A percentile compares a stretch with the other conserved stretches of the same genome.
Evolutionary conservation across 2,113 vertebrate genomes (phyloP).

Genomic region (Pollachius pollachius): DNA sequence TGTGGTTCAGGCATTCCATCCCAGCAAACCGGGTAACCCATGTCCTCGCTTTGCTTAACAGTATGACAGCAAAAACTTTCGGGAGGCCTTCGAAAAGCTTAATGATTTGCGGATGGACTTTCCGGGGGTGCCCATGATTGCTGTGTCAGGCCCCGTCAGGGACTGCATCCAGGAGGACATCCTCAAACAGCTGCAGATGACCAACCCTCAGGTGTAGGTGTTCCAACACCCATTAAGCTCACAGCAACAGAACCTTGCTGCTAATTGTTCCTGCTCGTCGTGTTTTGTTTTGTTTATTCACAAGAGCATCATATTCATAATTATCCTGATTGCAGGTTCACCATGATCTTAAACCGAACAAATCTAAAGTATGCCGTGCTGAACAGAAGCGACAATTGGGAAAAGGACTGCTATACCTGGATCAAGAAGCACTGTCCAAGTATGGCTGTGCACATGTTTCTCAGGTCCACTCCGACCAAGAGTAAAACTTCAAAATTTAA

Average conservation of each 20-base stretch:
- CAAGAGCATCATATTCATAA: too few species aligned
- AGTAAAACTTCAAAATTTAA: background rate
- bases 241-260: too few species aligned
- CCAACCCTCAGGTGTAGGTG: constrained; percentile 88
- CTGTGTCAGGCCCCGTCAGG: constrained; percentile 91
- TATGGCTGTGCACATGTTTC: constrained; percentile 69
- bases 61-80: constrained; percentile 88
- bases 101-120: constrained; percentile 86
- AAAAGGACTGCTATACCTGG: constrained; percentile 90
- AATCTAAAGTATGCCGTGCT: constrained; percentile 91
- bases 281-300: too few species aligned
- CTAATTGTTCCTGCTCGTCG: too few species aligned
- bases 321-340: constrained; percentile 79
- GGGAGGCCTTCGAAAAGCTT: constrained; percentile 90
- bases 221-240: background rate
- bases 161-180: constrained; percentile 96
- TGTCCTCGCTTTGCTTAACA: constrained; percentile 36
- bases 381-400: constrained; percentile 82
- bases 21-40: background rate
- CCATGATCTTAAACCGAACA: constrained; percentile 96
- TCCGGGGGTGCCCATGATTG: constrained; percentile 86
- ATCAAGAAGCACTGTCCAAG: constrained; percentile 91
- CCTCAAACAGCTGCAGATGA: constrained; percentile 91
- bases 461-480: background rate
- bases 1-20: too few species aligned